A percentile compares a stretch with the other conserved stretches of the same genome.
Evolutionary conservation across 2,888 invertebrate species (phyloP).

Genomic region (Cactoblastis cactorum): DNA sequence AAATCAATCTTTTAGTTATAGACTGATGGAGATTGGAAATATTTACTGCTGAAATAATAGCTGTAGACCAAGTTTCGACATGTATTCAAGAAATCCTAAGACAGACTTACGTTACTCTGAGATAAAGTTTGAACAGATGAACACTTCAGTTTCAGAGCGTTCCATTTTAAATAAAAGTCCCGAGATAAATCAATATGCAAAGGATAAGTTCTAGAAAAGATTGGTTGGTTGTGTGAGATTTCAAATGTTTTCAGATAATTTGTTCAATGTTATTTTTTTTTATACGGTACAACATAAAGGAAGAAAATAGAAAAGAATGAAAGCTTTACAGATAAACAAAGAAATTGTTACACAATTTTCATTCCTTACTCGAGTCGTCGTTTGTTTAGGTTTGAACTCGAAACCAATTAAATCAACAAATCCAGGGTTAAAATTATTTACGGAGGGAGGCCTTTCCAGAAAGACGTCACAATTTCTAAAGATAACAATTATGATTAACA

Average conservation of each 20-base stretch:
- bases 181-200: not conserved
- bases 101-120: too few species aligned
- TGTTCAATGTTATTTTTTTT: too few species aligned
- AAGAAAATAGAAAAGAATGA: too few species aligned
- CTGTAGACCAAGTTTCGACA: too few species aligned
- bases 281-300: too few species aligned
- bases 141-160: not conserved
- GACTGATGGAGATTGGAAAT: too few species aligned
- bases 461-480: not conserved
- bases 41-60: too few species aligned
- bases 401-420: constrained; percentile 11
- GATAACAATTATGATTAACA: not conserved
- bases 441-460: not conserved
- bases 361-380: not conserved
- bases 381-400: constrained; percentile 5
- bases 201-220: not conserved
- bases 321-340: not conserved
- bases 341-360: not conserved
- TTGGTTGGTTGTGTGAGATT: not conserved
- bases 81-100: too few species aligned
- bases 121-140: not conserved
- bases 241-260: too few species aligned
- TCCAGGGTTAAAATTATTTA: constrained; percentile 9
- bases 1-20: too few species aligned
- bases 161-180: not conserved